Evolutionary conservation across 2,888 invertebrate genomes (phyloP).

Genomic region (Caradrina kadenii): DNA sequence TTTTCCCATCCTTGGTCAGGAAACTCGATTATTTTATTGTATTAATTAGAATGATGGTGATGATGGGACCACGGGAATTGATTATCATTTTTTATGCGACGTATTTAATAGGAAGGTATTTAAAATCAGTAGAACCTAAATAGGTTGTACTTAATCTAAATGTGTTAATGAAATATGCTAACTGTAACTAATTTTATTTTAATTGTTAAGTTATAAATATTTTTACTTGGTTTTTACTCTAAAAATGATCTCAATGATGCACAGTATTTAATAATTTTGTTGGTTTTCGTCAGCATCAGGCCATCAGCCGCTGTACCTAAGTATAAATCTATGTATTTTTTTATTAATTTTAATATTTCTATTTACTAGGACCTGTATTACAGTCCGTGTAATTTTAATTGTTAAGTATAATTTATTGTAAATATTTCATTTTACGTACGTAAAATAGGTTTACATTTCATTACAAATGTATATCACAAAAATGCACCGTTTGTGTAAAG

Average conservation of each 20-base stretch:
- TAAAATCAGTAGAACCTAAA: slow-evolving; percentile 26
- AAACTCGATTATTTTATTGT: slow-evolving; percentile 1
- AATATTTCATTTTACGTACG: slow-evolving; percentile 20
- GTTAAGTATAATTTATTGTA: slow-evolving; percentile 37
- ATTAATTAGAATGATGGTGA: not conserved
- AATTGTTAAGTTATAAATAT: slow-evolving; percentile 1
- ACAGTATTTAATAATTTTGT: slow-evolving; percentile 79
- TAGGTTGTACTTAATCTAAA: slow-evolving; percentile 33
- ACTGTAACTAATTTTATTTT: slow-evolving; percentile 8
- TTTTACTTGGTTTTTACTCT: slow-evolving; percentile 61
- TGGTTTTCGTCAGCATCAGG: slow-evolving; percentile 48
- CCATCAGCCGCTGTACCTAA: slow-evolving; percentile 45
- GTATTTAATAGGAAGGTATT: slow-evolving; percentile 17
- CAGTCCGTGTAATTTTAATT: slow-evolving; percentile 2
- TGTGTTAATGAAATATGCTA: slow-evolving; percentile 26
- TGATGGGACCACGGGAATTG: slow-evolving; percentile 46
- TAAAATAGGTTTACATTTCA: slow-evolving; percentile 19
- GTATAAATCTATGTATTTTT: slow-evolving; percentile 57
- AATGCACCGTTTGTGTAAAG: slow-evolving; percentile 49
- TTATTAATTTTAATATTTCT: slow-evolving; percentile 18
- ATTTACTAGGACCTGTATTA: slow-evolving; percentile 7
- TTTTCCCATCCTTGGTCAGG: not conserved
- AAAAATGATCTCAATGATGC: slow-evolving; percentile 84
- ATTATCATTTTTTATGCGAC: slow-evolving; percentile 2
- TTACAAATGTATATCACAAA: slow-evolving; percentile 27